phyloP scores from a whole-genome alignment of 2,113 vertebrate genomes.

The Platysternon megacephalum region DNA sequence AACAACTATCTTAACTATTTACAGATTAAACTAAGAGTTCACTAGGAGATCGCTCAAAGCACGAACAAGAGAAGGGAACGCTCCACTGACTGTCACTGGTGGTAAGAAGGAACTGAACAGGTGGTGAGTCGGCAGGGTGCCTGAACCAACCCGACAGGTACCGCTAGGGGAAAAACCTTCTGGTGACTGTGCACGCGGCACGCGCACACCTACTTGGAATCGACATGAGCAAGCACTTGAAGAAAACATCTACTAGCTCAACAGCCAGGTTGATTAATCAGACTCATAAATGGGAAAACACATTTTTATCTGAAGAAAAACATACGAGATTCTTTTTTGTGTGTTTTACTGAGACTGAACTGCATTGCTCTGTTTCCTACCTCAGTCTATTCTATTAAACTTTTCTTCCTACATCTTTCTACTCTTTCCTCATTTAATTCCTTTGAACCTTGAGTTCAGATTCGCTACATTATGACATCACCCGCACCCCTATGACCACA shows the following conservation, averaged over 20 bases:
- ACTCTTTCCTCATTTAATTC: background rate
- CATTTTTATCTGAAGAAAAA: background rate
- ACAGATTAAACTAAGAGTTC: too few species aligned
- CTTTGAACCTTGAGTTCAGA: background rate
- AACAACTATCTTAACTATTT: too few species aligned
- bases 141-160: too few species aligned
- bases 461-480: background rate
- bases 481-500: rapidly evolving
- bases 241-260: background rate
- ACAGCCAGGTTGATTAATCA: background rate
- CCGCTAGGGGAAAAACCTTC: too few species aligned
- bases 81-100: too few species aligned
- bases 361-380: rapidly evolving
- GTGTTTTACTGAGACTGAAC: background rate
- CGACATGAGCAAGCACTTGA: too few species aligned
- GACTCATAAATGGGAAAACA: rapidly evolving
- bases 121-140: too few species aligned
- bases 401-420: background rate
- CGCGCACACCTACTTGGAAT: too few species aligned
- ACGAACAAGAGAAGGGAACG: too few species aligned
- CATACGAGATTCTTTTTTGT: background rate
- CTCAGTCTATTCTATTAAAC: background rate
- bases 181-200: too few species aligned
- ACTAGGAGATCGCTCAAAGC: too few species aligned
- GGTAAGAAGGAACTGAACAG: too few species aligned